Evolutionary conservation across 2,888 invertebrate genomes (phyloP).

Genomic region (Scaptomyza reducta): DNA sequence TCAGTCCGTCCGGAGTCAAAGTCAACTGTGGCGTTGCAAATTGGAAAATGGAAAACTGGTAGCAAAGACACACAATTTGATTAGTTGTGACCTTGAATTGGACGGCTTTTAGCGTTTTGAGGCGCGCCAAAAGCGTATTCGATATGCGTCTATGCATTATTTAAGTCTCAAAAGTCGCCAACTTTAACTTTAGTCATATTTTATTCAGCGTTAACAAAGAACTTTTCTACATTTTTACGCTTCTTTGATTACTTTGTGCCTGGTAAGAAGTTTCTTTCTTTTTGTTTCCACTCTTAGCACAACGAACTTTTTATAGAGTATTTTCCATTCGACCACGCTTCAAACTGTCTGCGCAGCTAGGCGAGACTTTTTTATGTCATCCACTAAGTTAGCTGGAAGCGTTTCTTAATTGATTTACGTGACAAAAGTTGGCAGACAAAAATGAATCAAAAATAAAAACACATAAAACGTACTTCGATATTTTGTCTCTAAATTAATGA

Average conservation of each 20-base stretch:
- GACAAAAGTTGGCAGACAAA: slow-evolving; percentile 69
- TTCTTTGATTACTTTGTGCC: slow-evolving; percentile 13
- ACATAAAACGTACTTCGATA: slow-evolving; percentile 14
- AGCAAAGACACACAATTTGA: slow-evolving; percentile 22
- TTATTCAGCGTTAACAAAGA: neutral
- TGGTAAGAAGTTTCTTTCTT: too few species aligned
- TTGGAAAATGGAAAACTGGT: slow-evolving; percentile 60
- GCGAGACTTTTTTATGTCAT: slow-evolving; percentile 41
- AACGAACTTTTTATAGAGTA: slow-evolving; percentile 8
- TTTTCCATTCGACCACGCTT: neutral
- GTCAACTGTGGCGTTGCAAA: slow-evolving; percentile 43
- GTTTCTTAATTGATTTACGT: slow-evolving; percentile 72
- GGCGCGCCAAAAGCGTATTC: slow-evolving; percentile 19
- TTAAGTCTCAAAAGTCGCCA: neutral
- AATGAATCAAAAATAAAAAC: slow-evolving; percentile 3
- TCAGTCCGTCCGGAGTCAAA: neutral
- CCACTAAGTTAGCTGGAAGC: slow-evolving; percentile 46
- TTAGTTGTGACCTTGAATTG: slow-evolving; percentile 42
- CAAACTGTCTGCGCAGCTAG: slow-evolving; percentile 29
- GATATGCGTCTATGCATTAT: neutral
- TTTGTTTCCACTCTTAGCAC: neutral
- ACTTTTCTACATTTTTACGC: neutral
- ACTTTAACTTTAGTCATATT: neutral
- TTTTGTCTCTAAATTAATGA: slow-evolving; percentile 30
- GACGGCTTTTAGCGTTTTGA: neutral